These are phyloP conservation scores for Glaucopsyche alexis DNA, from an alignment of 2,888 invertebrate genomes.

Conservation along the genomic window DNA sequence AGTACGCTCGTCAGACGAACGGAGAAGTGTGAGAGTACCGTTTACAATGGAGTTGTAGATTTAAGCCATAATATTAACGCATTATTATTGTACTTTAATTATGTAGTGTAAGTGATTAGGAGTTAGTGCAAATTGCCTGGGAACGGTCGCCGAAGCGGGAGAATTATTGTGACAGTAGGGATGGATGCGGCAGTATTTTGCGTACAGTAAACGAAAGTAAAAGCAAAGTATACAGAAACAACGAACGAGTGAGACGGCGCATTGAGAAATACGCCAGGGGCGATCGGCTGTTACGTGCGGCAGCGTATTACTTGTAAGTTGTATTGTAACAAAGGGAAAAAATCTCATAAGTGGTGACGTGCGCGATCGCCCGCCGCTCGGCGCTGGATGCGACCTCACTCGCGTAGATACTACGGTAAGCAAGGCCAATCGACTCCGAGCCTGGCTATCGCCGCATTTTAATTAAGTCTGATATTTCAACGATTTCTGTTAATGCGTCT, in stretches of 20 bases:
- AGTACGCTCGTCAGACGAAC: conserved; percentile 48
- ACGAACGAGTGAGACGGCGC: conserved; percentile 40
- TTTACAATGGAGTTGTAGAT: conserved; percentile 65
- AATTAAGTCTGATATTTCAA: conserved; percentile 64
- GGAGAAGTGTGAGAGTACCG: conserved; percentile 55
- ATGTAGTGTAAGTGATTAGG: conserved; percentile 57
- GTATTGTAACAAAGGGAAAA: conserved; percentile 47
- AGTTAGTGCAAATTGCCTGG: conserved; percentile 77
- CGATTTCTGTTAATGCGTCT: conserved; percentile 51
- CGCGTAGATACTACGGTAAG: conserved; percentile 39
- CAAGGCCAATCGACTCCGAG: conserved; percentile 54
- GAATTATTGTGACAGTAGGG: conserved; percentile 23
- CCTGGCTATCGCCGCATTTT: conserved; percentile 62
- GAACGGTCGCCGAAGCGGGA: conserved; percentile 63
- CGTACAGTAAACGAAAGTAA: conserved; percentile 49
- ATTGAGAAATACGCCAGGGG: conserved; percentile 40
- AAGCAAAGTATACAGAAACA: conserved; percentile 46
- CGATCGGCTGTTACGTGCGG: conserved; percentile 48
- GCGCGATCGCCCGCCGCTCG: conserved; percentile 39
- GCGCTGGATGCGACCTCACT: conserved; percentile 44
- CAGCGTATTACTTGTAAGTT: conserved; percentile 43
- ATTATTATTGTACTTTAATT: conserved; percentile 72
- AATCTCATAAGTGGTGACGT: conserved; percentile 44
- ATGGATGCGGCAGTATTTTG: conserved; percentile 38
- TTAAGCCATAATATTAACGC: conserved; percentile 72